Conservation (phyloP, 2,797 vertebrate species). For the Periparus ater region DNA sequence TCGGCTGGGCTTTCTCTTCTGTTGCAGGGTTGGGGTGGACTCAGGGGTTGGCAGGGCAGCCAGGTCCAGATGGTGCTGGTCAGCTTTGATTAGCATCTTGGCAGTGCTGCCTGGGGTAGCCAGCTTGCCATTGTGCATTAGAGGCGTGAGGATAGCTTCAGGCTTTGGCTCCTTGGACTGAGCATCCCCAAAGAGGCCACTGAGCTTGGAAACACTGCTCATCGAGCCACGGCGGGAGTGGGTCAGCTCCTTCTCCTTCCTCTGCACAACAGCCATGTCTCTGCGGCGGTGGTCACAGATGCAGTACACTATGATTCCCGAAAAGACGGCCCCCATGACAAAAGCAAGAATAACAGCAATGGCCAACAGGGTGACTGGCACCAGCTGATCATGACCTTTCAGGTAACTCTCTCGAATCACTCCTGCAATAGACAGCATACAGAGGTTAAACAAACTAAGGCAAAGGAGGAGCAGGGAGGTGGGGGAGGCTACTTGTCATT, state of each 20-base stretch:
- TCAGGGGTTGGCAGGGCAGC: conserved; percentile 93
- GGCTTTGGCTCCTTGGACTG: conserved; percentile 94
- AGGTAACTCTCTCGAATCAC: conserved; percentile 98
- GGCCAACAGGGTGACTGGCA: conserved; percentile 94
- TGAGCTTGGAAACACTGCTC: conserved; percentile 97
- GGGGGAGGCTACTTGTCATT: neutral
- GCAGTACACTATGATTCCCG: conserved; percentile 95
- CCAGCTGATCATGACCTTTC: conserved; percentile 94
- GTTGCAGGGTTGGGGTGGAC: conserved; percentile 93
- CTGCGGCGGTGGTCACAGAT: conserved; percentile 94
- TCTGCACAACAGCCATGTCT: conserved; percentile 83
- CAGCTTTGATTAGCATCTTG: conserved; percentile 95
- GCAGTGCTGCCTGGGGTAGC: conserved; percentile 81
- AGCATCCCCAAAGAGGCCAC: conserved; percentile 89
- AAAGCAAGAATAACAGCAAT: conserved; percentile 97
- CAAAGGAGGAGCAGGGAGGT: rapidly evolving
- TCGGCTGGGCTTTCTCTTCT: conserved; percentile 90
- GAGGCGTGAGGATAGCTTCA: conserved; percentile 91
- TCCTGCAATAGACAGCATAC: conserved; percentile 85
- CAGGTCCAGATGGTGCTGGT: conserved; percentile 95
- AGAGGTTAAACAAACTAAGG: conserved; percentile 40
- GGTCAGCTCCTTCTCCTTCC: conserved; percentile 84
- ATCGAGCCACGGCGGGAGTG: conserved; percentile 92
- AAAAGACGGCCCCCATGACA: conserved; percentile 96
- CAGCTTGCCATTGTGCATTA: conserved; percentile 96